These are phyloP conservation scores for Knipowitschia caucasica DNA, from an alignment of 2,797 vertebrate genomes.

Conservation along the genomic window DNA sequence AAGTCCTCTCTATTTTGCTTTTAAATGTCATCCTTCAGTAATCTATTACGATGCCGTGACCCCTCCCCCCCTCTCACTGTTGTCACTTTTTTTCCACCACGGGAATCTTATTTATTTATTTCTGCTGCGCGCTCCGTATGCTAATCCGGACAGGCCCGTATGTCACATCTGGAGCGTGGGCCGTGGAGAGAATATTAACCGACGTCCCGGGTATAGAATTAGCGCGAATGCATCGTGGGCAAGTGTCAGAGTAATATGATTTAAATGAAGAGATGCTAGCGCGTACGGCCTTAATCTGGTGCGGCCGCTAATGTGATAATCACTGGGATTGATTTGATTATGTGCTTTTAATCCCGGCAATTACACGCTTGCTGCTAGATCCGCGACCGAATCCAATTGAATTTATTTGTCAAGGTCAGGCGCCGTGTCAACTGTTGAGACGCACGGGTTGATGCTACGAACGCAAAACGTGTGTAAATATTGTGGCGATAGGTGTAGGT, in stretches of 20 bases:
- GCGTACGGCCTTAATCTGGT: neutral
- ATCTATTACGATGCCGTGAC: slow-evolving; percentile 22
- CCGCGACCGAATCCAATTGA: slow-evolving; percentile 8
- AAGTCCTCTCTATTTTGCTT: slow-evolving; percentile 16
- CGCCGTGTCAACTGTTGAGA: neutral
- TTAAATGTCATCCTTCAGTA: slow-evolving; percentile 40
- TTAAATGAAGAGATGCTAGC: slow-evolving; percentile 1
- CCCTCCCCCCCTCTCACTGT: slow-evolving; percentile 11
- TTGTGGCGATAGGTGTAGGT: neutral
- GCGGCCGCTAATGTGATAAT: slow-evolving; percentile 9
- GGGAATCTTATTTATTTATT: slow-evolving; percentile 9
- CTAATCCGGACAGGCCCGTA: slow-evolving; percentile 25
- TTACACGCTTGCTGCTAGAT: slow-evolving; percentile 7
- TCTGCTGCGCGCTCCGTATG: slow-evolving; percentile 24
- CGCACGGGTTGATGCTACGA: neutral
- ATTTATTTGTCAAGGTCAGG: slow-evolving; percentile 8
- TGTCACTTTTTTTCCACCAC: slow-evolving; percentile 23
- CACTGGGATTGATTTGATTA: slow-evolving; percentile 11
- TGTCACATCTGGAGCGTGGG: slow-evolving; percentile 27
- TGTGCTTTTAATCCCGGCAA: slow-evolving; percentile 13
- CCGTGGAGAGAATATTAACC: slow-evolving; percentile 18
- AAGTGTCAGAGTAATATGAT: neutral
- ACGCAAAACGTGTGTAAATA: neutral
- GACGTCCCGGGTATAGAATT: neutral
- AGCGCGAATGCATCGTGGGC: neutral